Evolutionary conservation across 2,888 invertebrate genomes (phyloP), one percentile per base, ranked within the genome.

Genomic region (Fragum sueziense): DNA sequence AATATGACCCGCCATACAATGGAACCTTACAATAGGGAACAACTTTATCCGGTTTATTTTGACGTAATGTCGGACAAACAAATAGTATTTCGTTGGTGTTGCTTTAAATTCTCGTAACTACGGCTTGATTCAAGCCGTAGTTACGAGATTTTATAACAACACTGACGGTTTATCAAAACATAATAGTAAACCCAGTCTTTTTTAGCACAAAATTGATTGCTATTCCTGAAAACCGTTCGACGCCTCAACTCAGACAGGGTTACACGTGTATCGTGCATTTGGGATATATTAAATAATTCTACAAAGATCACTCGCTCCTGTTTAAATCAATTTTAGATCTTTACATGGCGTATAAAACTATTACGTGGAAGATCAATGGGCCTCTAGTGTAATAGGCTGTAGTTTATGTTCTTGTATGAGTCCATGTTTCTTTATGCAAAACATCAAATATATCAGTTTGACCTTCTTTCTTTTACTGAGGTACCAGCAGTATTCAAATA

Each of bases 341-440:
- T 57, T 20, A 57, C 57, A 57, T 27, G 57, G 25, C 57, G 9
- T 57, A 57, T 57, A 57, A 57, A 57, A 57, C 2, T 57, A 57
- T 57, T 57, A 57, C n/a, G n/a, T 14, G 57, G 27, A 57, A 57
- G 57, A 57, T 57, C 57, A 57, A 57, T 57, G 57, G 14, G 57
- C 27, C 57, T 57, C 57, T 57, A 27, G 57, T 57, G 57, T 22
- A 27, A 22, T 3, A 11, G 27, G 27, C 25, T 27, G 9, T 57
- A 57, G n/a, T 11, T 57, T 57, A 57, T 57, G 57, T 3, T 57
- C 57, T 25, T 57, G 25, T 57, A 57, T 57, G 57, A 57, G 7
- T 25, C 25, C 25, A 25, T 57, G 57, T 57, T 57, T 57, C 27
- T 57, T 22, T 57, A 27, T 27, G 25, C 47, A 27, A 27, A 57